Evolutionary conservation across 2,888 invertebrate genomes (phyloP).

Genomic region (Rhagonycha fulva): DNA sequence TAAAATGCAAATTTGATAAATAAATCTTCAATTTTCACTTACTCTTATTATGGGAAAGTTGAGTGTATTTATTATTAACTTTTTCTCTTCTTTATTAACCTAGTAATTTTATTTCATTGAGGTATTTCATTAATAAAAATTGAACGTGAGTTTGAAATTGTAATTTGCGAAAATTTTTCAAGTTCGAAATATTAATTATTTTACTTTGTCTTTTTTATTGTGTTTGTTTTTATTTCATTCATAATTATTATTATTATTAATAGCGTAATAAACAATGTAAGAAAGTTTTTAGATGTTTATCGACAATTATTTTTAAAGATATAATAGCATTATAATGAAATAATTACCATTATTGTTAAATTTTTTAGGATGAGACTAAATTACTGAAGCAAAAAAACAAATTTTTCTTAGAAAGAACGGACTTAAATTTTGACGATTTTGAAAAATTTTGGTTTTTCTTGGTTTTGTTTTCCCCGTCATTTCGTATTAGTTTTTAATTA

Average conservation of each 20-base stretch:
- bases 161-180: not conserved
- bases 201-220: not conserved
- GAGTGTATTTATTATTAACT: not conserved
- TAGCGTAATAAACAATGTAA: not conserved
- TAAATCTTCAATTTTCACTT: not conserved
- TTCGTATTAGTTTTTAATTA: too few relatives aligned
- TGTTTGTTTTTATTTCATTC: not conserved
- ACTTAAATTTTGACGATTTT: too few relatives aligned
- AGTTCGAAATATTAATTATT: not conserved
- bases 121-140: not conserved
- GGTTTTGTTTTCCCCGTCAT: too few relatives aligned
- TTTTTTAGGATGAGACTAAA: not conserved
- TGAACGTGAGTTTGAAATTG: not conserved
- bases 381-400: not conserved
- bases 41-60: not conserved
- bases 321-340: not conserved
- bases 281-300: not conserved
- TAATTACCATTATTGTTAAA: not conserved
- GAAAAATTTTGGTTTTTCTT: too few relatives aligned
- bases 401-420: too few relatives aligned
- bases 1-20: constrained; percentile 7
- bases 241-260: not conserved
- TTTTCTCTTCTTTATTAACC: not conserved
- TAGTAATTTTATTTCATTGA: not conserved
- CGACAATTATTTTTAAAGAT: not conserved